A percentile compares a stretch with the other conserved stretches of the same genome.
Evolutionary conservation across 2,888 invertebrate genomes (phyloP).

Genomic region (Mechanitis messenoides): DNA sequence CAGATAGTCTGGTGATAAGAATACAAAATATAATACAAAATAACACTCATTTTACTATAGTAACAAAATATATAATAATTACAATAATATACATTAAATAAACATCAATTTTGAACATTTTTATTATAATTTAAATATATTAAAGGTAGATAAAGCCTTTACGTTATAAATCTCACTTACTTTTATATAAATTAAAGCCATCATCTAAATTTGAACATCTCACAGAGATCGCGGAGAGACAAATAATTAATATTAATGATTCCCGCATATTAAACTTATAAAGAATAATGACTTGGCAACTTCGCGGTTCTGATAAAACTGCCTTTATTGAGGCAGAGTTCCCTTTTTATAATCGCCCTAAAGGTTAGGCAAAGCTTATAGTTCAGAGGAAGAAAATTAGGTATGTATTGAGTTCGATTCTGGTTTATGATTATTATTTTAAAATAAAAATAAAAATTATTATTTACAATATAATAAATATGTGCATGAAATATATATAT

Average conservation of each 20-base stretch:
- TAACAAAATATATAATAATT: no score
- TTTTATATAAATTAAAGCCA: slow-evolving; percentile 6
- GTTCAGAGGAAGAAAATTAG: background rate
- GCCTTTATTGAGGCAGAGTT: background rate
- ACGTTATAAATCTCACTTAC: background rate
- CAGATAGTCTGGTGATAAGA: no score
- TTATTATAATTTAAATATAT: no score
- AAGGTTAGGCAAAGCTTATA: background rate
- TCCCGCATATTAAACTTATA: slow-evolving; percentile 18
- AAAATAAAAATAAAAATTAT: no score
- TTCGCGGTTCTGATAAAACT: background rate
- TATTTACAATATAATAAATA: no score
- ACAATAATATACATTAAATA: no score
- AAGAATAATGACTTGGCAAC: slow-evolving; percentile 18
- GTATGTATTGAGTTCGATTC: background rate
- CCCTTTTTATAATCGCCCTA: background rate
- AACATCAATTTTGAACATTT: no score
- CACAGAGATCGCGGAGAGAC: slow-evolving; percentile 11
- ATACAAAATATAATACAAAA: no score
- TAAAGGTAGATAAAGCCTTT: no score
- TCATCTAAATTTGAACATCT: slow-evolving; percentile 11
- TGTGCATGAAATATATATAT: no score
- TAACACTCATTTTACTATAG: no score
- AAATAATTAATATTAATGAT: slow-evolving; percentile 18
- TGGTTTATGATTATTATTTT: background rate